Conservation (phyloP, 92 coral and sea anemone species). For the Heteractis magnifica region DNA sequence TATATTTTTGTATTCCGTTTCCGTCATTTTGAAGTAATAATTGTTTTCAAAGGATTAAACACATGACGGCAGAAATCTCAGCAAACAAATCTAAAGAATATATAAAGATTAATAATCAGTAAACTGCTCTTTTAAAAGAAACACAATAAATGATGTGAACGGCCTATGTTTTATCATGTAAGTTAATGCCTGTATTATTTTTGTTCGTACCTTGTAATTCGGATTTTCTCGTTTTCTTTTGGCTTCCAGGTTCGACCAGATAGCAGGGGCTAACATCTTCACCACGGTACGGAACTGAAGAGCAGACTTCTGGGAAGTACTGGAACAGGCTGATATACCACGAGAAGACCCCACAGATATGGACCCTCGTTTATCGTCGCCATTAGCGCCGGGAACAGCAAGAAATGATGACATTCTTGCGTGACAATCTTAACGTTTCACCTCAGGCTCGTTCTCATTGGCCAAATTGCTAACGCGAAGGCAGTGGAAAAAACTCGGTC, state of each 20-base stretch:
- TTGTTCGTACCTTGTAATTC: not conserved
- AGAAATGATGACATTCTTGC: slow-evolving; percentile 27
- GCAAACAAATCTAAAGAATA: too few relatives aligned
- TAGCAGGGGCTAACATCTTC: slow-evolving; percentile 75
- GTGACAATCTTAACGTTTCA: slow-evolving; percentile 14
- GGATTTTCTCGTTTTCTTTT: slow-evolving; percentile 34
- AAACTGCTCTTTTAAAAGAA: not conserved
- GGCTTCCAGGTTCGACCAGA: slow-evolving; percentile 57
- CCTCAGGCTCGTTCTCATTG: not conserved
- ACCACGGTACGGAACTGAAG: slow-evolving; percentile 50
- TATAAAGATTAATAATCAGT: too few relatives aligned
- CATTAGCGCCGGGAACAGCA: slow-evolving; percentile 17
- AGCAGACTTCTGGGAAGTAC: not conserved
- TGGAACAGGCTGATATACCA: not conserved
- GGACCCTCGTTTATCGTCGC: slow-evolving; percentile 9
- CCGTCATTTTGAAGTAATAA: not conserved
- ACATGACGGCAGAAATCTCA: too few relatives aligned
- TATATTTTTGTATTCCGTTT: not conserved
- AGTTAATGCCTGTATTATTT: slow-evolving; percentile 5
- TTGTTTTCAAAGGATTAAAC: not conserved
- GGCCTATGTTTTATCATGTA: not conserved
- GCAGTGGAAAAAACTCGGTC: too few relatives aligned
- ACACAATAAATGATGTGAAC: not conserved
- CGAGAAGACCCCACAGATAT: not conserved
- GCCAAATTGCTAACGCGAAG: too few relatives aligned